A percentile compares a stretch with the other conserved stretches of the same genome.
Conservation (phyloP, 2,113 vertebrate genomes). For the Chinchilla lanigera region DNA sequence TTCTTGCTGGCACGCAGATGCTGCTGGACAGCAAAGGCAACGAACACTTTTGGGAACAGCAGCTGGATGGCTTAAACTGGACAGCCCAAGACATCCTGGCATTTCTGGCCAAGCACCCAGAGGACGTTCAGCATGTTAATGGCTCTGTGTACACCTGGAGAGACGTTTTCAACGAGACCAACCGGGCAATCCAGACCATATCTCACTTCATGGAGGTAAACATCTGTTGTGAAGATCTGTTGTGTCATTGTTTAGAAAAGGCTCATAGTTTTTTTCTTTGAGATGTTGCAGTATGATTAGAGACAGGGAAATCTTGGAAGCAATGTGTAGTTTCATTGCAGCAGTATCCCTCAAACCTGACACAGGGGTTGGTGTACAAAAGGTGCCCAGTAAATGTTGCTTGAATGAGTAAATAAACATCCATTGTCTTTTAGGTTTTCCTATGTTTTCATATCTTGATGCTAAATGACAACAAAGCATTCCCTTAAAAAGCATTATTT, state of each 20-base stretch:
- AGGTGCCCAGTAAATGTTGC: neutral
- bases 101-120: slow-evolving; percentile 91
- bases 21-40: slow-evolving; percentile 90
- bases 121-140: slow-evolving; percentile 80
- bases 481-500: neutral
- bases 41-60: slow-evolving; percentile 86
- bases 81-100: slow-evolving; percentile 88
- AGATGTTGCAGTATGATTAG: neutral
- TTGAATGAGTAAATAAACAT: neutral
- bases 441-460: neutral
- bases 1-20: slow-evolving; percentile 83
- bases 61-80: slow-evolving; percentile 90
- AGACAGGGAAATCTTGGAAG: neutral
- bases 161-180: slow-evolving; percentile 96
- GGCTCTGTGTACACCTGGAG: slow-evolving; percentile 92
- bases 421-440: neutral
- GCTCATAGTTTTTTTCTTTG: neutral
- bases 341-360: neutral
- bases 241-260: neutral
- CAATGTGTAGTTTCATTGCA: neutral
- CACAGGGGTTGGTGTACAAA: neutral
- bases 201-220: slow-evolving; percentile 98
- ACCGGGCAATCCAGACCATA: slow-evolving; percentile 93
- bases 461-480: neutral
- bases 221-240: neutral